Percentiles rank a stretch among this genome's conserved stretches.
phyloP scores from a whole-genome alignment of 2,113 vertebrate genomes.

The Eulacestoma nigropectus region DNA sequence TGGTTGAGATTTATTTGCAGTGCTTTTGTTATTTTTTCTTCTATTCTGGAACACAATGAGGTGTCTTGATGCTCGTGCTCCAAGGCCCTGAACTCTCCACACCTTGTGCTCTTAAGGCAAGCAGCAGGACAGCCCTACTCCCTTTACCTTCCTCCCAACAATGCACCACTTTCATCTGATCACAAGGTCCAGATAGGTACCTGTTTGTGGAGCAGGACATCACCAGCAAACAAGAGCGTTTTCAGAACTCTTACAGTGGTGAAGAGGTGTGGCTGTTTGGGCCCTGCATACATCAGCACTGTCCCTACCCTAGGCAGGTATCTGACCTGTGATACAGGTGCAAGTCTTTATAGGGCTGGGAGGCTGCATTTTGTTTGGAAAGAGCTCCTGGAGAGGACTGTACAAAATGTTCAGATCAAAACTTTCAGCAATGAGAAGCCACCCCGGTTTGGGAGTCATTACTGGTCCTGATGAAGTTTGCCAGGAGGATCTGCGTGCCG shows the following conservation, averaged over 20 bases:
- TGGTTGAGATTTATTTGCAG: background rate
- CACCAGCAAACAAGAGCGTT: fast-evolving
- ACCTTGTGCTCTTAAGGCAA: background rate
- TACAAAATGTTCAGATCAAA: background rate
- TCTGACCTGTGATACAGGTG: fast-evolving
- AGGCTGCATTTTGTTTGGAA: background rate
- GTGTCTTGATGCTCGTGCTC: background rate
- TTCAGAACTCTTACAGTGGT: fast-evolving
- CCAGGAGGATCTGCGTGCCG: background rate
- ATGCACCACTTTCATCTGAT: background rate
- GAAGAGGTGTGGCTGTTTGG: background rate
- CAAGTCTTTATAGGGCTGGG: background rate
- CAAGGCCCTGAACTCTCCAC: background rate
- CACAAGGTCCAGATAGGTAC: fast-evolving
- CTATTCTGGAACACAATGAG: background rate
- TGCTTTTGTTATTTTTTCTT: background rate
- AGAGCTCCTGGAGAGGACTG: background rate
- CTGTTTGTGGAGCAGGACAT: background rate
- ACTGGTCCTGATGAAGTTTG: background rate
- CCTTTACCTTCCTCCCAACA: fast-evolving
- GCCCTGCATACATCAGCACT: fast-evolving
- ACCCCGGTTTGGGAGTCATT: background rate
- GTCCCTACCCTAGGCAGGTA: fast-evolving
- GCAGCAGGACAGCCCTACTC: background rate
- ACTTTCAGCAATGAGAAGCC: background rate